A percentile compares a stretch with the other conserved stretches of the same genome.
phyloP scores from a whole-genome alignment of 2,113 vertebrate genomes.

The Dicentrarchus labrax region DNA sequence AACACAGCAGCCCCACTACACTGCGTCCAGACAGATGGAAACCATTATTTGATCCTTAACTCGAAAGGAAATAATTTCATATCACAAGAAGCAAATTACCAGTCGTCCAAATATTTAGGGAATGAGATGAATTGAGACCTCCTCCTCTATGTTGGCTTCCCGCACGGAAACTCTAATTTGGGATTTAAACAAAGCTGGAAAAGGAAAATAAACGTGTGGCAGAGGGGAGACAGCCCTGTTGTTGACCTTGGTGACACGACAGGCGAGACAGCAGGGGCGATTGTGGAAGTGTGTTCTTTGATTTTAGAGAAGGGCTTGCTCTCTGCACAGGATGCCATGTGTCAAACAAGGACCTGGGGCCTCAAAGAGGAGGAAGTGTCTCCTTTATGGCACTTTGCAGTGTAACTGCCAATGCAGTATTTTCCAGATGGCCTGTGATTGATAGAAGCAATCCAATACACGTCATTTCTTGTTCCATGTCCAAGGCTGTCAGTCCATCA shows the following conservation, averaged over 20 bases:
- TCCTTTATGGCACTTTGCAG: conserved; percentile 53
- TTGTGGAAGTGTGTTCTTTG: conserved; percentile 62
- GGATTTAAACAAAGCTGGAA: conserved; percentile 66
- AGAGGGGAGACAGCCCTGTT: conserved; percentile 7
- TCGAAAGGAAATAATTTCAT: conserved; percentile 78
- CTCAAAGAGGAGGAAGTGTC: conserved; percentile 67
- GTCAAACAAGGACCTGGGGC: conserved; percentile 56
- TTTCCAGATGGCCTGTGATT: conserved; percentile 60
- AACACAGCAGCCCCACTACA: conserved; percentile 37
- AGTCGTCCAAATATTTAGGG: conserved; percentile 81
- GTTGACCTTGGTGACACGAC: conserved; percentile 66
- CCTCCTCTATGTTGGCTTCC: conserved; percentile 48
- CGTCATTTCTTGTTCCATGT: conserved; percentile 44
- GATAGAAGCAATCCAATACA: conserved; percentile 46
- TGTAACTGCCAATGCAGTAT: conserved; percentile 43
- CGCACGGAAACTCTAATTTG: conserved; percentile 70
- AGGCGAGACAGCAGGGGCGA: conserved; percentile 16
- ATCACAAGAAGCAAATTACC: conserved; percentile 81
- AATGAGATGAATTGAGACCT: conserved; percentile 55
- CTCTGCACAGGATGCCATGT: conserved; percentile 67
- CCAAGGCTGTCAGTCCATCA: conserved; percentile 1
- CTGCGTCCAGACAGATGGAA: conserved; percentile 72
- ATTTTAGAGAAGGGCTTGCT: conserved; percentile 42
- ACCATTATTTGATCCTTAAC: conserved; percentile 82
- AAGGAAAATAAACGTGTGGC: conserved; percentile 70